Percentiles rank a stretch among this genome's conserved stretches.
These are phyloP conservation scores for Brachionus manjavacas DNA, from an alignment of 1,140 invertebrate species.

Conservation along the genomic window DNA sequence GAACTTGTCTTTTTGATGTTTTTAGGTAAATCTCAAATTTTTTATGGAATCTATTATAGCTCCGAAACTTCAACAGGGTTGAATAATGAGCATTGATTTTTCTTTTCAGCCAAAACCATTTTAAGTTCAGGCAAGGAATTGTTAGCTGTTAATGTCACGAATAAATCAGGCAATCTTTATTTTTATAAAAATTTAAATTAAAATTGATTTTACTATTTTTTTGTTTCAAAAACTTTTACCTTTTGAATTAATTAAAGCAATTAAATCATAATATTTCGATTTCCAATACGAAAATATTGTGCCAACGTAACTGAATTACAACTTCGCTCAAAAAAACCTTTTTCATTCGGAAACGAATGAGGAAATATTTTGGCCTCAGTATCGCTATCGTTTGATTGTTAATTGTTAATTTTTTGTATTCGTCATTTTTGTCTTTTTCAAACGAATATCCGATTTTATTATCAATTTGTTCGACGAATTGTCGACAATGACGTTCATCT, in stretches of 20 bases:
- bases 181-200: background rate
- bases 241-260: background rate
- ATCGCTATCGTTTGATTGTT: background rate
- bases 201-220: background rate
- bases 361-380: background rate
- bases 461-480: background rate
- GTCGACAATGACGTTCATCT: background rate
- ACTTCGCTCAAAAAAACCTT: background rate
- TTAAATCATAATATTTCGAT: background rate
- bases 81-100: background rate
- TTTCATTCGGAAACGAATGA: background rate
- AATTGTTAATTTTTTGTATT: background rate
- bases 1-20: background rate
- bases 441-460: background rate
- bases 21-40: background rate
- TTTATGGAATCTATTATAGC: background rate
- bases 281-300: background rate
- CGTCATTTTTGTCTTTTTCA: background rate
- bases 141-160: background rate
- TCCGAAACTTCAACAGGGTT: background rate
- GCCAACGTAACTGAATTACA: background rate
- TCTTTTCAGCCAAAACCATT: background rate
- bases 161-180: background rate
- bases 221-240: background rate
- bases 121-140: background rate